phyloP scores from a whole-genome alignment of 1,140 invertebrate species.

The Drosophila seguyi region DNA sequence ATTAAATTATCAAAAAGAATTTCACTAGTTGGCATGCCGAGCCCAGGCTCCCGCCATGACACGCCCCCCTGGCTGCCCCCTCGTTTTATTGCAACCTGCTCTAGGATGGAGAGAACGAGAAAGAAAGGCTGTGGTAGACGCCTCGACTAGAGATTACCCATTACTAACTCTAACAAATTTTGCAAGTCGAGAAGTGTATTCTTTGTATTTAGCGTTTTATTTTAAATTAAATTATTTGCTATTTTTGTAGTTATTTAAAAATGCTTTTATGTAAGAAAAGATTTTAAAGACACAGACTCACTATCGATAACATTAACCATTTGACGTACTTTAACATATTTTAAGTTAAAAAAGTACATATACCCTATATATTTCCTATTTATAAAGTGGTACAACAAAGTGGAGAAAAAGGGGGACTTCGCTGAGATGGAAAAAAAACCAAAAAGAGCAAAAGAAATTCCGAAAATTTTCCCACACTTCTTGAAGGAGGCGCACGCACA shows the following conservation, averaged over 20 bases:
- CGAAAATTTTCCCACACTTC: conserved; percentile 82
- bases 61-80: conserved; percentile 25
- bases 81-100: conserved; percentile 39
- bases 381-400: neutral
- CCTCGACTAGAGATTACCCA: neutral
- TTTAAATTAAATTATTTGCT: neutral
- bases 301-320: no score
- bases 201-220: neutral
- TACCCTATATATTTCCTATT: no score
- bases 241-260: neutral
- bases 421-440: conserved; percentile 28
- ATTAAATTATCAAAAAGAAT: conserved; percentile 83
- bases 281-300: no score
- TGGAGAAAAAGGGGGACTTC: neutral
- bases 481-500: conserved; percentile 48
- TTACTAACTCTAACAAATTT: neutral
- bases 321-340: no score
- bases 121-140: neutral
- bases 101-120: neutral
- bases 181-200: neutral
- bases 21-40: conserved; percentile 80
- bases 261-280: no score
- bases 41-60: conserved; percentile 40
- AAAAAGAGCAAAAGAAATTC: conserved; percentile 74
- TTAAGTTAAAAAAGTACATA: no score